phyloP scores from a whole-genome alignment of 2,888 invertebrate species.

The Entomobrya proxima region DNA sequence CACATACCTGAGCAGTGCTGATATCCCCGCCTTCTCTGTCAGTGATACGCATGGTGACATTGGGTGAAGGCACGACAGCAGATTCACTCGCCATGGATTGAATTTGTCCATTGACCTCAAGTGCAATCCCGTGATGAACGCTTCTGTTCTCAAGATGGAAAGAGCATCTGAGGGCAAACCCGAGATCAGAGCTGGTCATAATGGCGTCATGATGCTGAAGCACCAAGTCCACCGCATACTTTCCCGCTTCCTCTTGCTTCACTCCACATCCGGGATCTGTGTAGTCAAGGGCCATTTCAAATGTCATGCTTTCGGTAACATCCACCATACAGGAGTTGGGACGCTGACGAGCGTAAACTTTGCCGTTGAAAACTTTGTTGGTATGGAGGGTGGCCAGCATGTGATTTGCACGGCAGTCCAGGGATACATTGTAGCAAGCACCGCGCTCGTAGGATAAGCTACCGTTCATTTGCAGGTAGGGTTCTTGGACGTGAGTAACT shows the following conservation, averaged over 20 bases:
- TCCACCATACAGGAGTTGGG: constrained; percentile 79
- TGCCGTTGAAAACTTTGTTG: constrained; percentile 78
- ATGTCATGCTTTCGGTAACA: constrained; percentile 77
- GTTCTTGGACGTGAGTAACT: constrained; percentile 77
- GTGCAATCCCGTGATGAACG: constrained; percentile 77
- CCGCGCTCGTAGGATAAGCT: constrained; percentile 78
- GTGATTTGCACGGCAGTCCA: constrained; percentile 78
- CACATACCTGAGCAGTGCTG: constrained; percentile 77
- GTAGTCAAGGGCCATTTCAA: constrained; percentile 78
- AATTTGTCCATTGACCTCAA: constrained; percentile 77
- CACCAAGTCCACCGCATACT: constrained; percentile 78
- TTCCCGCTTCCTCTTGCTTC: constrained; percentile 77
- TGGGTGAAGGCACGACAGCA: constrained; percentile 78
- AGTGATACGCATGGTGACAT: constrained; percentile 79
- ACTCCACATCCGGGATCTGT: constrained; percentile 78
- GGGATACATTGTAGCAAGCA: constrained; percentile 78
- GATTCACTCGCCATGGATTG: constrained; percentile 77
- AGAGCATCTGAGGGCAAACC: constrained; percentile 78
- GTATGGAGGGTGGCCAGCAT: constrained; percentile 78
- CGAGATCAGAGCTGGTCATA: constrained; percentile 78
- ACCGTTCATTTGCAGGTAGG: constrained; percentile 77
- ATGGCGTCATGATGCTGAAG: constrained; percentile 79
- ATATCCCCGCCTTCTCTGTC: constrained; percentile 78
- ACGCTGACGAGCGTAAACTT: constrained; percentile 78
- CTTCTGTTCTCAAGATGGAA: constrained; percentile 78